Conservation (phyloP, 1,140 invertebrate species). For the Drosophila arawakana region DNA sequence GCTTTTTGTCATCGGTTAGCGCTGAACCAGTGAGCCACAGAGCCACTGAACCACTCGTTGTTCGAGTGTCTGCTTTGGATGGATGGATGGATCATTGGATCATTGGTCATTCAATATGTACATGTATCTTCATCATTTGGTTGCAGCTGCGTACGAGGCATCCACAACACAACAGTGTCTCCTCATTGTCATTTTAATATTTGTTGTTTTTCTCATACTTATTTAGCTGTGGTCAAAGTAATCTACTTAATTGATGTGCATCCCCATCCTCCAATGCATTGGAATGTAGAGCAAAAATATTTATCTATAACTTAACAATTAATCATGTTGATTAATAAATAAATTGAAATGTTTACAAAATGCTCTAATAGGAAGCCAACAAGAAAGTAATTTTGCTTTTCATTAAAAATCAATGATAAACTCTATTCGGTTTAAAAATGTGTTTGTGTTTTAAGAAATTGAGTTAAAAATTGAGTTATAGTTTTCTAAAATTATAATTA, state of each 20-base stretch:
- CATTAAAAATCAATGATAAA: not conserved
- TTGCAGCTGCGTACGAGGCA: slow-evolving; percentile 32
- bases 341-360: not conserved
- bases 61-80: slow-evolving; percentile 26
- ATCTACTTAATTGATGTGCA: slow-evolving; percentile 43
- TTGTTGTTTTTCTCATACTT: slow-evolving; percentile 45
- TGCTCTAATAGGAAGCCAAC: not conserved
- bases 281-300: slow-evolving; percentile 35
- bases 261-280: slow-evolving; percentile 2
- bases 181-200: slow-evolving; percentile 56
- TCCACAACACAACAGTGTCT: slow-evolving; percentile 43
- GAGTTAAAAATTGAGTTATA: too few relatives aligned
- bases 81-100: slow-evolving; percentile 49
- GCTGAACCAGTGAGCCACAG: slow-evolving; percentile 17
- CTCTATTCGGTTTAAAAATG: not conserved
- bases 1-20: slow-evolving; percentile 50
- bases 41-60: slow-evolving; percentile 10
- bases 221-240: slow-evolving; percentile 55
- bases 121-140: slow-evolving; percentile 58
- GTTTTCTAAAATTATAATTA: too few relatives aligned
- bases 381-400: not conserved
- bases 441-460: not conserved
- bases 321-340: slow-evolving; percentile 3
- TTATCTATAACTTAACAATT: slow-evolving; percentile 7
- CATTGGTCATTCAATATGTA: slow-evolving; percentile 58